A percentile compares a stretch with the other conserved stretches of the same genome.
Evolutionary conservation across 2,113 vertebrate genomes (phyloP).

Genomic region (Procapra przewalskii): DNA sequence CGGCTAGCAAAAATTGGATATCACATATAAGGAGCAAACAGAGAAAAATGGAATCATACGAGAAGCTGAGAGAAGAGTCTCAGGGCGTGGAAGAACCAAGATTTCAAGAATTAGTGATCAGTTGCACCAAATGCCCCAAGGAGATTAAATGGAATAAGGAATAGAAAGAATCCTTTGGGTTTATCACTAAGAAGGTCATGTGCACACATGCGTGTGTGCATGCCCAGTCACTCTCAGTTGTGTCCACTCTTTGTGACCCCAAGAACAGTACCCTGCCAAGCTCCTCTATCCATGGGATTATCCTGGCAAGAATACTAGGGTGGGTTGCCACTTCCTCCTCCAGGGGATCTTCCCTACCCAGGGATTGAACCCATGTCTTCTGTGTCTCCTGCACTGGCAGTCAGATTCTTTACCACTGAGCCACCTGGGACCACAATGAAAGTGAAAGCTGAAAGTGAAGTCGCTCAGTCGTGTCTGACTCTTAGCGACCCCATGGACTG

Average conservation of each 20-base stretch:
- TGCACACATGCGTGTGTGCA: fast-evolving
- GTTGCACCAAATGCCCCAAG: neutral
- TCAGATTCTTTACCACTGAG: neutral
- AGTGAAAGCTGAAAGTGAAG: too few relatives aligned
- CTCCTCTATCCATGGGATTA: neutral
- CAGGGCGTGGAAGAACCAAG: neutral
- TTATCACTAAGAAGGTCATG: neutral
- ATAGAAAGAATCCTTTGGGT: neutral
- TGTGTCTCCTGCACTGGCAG: neutral
- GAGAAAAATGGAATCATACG: neutral
- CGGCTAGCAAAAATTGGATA: neutral
- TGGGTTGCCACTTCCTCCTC: neutral
- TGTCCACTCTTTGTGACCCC: neutral
- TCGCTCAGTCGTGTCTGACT: too few relatives aligned
- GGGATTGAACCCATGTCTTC: neutral
- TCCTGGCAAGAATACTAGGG: neutral
- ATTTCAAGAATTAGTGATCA: neutral
- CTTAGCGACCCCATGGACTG: too few relatives aligned
- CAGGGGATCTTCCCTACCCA: neutral
- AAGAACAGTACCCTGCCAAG: neutral
- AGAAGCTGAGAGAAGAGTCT: neutral
- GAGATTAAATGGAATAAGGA: neutral
- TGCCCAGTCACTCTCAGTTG: neutral
- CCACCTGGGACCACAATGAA: neutral
- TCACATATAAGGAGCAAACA: neutral